Evolutionary conservation across 2,797 vertebrate genomes (phyloP).

Genomic region (Sebastiscus albofasciatus): DNA sequence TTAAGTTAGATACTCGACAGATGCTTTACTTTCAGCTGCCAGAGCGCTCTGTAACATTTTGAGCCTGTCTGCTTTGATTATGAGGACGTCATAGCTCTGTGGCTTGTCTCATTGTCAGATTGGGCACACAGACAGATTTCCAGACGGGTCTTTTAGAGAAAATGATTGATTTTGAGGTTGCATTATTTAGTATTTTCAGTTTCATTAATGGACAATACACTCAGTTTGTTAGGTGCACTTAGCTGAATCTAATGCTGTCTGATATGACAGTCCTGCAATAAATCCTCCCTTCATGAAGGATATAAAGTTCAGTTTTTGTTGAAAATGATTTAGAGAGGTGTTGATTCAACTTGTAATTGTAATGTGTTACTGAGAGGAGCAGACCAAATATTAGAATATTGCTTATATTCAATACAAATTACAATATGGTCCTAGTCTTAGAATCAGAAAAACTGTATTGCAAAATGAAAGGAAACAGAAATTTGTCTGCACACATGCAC

Average conservation of each 20-base stretch:
- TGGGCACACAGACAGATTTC: background rate
- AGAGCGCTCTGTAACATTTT: background rate
- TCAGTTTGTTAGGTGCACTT: background rate
- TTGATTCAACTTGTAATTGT: background rate
- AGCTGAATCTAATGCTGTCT: background rate
- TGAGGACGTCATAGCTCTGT: constrained; percentile 14
- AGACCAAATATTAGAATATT: background rate
- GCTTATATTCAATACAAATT: background rate
- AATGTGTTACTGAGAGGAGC: background rate
- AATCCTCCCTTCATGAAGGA: background rate
- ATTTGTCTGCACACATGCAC: background rate
- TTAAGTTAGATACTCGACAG: background rate
- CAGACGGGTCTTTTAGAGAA: background rate
- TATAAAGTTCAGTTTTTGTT: background rate
- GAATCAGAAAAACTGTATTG: background rate
- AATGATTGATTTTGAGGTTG: background rate
- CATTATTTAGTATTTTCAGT: background rate
- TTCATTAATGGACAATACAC: background rate
- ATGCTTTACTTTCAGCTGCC: constrained; percentile 12
- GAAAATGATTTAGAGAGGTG: background rate
- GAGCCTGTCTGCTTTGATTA: background rate
- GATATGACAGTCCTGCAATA: background rate
- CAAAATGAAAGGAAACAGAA: background rate
- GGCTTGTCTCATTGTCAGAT: background rate
- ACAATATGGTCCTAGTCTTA: background rate